A percentile compares a stretch with the other conserved stretches of the same genome.
These are phyloP conservation scores for Periphyllus acericola DNA, from an alignment of 2,888 invertebrate species.

Conservation along the genomic window DNA sequence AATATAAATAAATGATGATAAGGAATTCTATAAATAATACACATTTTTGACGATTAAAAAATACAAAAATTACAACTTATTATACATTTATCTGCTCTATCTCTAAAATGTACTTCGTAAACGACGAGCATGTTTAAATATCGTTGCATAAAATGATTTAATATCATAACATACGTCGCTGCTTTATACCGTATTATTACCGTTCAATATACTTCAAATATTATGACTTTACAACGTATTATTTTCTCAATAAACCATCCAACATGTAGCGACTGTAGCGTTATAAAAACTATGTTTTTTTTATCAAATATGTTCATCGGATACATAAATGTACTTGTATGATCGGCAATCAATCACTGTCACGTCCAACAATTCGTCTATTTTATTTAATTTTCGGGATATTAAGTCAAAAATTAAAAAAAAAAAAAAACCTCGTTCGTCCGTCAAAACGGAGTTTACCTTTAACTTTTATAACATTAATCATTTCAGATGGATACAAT, in stretches of 20 bases:
- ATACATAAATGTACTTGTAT: not conserved
- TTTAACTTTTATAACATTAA: not conserved
- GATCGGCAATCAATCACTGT: conserved; percentile 19
- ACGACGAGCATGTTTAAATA: not conserved
- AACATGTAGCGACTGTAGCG: too few relatives aligned
- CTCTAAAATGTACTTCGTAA: too few relatives aligned
- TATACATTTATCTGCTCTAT: too few relatives aligned
- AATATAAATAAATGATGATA: too few relatives aligned
- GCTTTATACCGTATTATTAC: not conserved
- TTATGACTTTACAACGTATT: not conserved
- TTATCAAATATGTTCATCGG: not conserved
- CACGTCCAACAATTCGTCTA: not conserved
- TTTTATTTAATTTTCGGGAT: not conserved
- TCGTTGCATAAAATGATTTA: not conserved
- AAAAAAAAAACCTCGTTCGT: not conserved
- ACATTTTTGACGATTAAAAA: too few relatives aligned
- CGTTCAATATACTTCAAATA: too few relatives aligned
- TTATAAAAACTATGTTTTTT: not conserved
- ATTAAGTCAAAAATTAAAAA: not conserved
- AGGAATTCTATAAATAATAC: too few relatives aligned
- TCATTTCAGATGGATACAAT: not conserved
- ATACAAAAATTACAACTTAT: too few relatives aligned
- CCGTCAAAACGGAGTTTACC: not conserved
- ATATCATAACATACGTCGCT: not conserved
- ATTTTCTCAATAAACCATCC: not conserved